Evolutionary conservation across 37 sponge, comb jelly and placozoan genomes (phyloP).

Genomic region (Eunapius fragilis): DNA sequence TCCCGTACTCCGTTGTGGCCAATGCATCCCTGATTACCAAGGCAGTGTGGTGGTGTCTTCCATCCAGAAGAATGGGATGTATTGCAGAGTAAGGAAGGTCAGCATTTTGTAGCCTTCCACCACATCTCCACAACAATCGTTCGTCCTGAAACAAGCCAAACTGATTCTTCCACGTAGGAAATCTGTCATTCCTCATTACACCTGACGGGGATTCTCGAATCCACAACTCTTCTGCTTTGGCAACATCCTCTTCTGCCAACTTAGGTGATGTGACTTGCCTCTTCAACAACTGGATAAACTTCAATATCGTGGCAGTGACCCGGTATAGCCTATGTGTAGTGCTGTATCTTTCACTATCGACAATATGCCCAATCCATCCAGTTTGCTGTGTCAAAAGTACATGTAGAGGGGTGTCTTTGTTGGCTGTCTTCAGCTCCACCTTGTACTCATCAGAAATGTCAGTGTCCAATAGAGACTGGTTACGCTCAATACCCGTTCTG

Average conservation of each 20-base stretch:
- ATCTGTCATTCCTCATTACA: slow-evolving; percentile 11
- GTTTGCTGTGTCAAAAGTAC: not conserved
- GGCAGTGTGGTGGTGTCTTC: slow-evolving; percentile 5
- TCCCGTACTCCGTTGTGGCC: slow-evolving; percentile 42
- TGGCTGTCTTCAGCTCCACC: slow-evolving; percentile 14
- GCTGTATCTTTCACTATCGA: slow-evolving; percentile 31
- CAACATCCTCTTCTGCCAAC: slow-evolving; percentile 14
- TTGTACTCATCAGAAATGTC: slow-evolving; percentile 21
- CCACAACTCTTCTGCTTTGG: slow-evolving; percentile 26
- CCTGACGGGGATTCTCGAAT: slow-evolving; percentile 21
- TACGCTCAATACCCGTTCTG: not conserved
- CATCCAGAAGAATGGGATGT: slow-evolving; percentile 13
- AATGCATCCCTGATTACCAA: slow-evolving; percentile 22
- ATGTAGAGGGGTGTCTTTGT: not conserved
- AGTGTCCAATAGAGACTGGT: not conserved
- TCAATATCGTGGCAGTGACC: slow-evolving; percentile 28
- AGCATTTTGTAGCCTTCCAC: slow-evolving; percentile 30
- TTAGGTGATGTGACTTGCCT: slow-evolving; percentile 18
- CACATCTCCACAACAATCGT: slow-evolving; percentile 5
- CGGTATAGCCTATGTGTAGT: slow-evolving; percentile 22
- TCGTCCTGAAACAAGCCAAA: slow-evolving; percentile 27
- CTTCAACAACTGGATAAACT: slow-evolving; percentile 20
- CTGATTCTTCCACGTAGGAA: slow-evolving; percentile 31
- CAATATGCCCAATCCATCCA: not conserved
- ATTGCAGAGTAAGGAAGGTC: slow-evolving; percentile 31